These are phyloP conservation scores for Morpho achilles DNA, from an alignment of 2,888 invertebrate genomes.

Conservation along the genomic window DNA sequence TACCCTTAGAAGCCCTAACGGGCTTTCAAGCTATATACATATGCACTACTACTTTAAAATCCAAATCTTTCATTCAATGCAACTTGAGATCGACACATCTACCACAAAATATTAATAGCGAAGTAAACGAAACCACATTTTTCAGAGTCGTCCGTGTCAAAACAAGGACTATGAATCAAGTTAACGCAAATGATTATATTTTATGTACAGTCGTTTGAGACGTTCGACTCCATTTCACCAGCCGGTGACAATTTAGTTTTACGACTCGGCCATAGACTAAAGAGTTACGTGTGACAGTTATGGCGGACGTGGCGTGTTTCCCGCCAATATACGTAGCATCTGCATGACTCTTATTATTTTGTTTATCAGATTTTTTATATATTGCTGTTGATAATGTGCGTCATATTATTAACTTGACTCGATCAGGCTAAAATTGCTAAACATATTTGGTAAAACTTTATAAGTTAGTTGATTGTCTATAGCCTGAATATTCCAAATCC, in stretches of 20 bases:
- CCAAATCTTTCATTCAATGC: background rate
- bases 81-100: background rate
- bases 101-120: conserved; percentile 8
- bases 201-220: conserved; percentile 51
- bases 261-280: conserved; percentile 68
- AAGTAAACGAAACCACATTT: conserved; percentile 58
- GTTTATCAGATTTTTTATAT: background rate
- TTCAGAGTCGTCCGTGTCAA: conserved; percentile 45
- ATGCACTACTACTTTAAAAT: background rate
- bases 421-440: no score
- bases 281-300: conserved; percentile 75
- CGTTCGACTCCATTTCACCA: conserved; percentile 56
- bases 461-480: no score
- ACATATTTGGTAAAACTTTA: no score
- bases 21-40: no score
- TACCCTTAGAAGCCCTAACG: no score
- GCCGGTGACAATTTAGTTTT: conserved; percentile 77
- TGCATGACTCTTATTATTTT: conserved; percentile 17
- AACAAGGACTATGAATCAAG: conserved; percentile 57
- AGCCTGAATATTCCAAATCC: no score
- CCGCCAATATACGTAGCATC: conserved; percentile 44
- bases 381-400: background rate
- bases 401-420: background rate
- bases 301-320: conserved; percentile 65
- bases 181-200: conserved; percentile 38